Percentiles rank a stretch among this genome's conserved stretches.
phyloP scores from a whole-genome alignment of 2,888 invertebrate species.

The Scaptodrosophila latifasciaeformis region DNA sequence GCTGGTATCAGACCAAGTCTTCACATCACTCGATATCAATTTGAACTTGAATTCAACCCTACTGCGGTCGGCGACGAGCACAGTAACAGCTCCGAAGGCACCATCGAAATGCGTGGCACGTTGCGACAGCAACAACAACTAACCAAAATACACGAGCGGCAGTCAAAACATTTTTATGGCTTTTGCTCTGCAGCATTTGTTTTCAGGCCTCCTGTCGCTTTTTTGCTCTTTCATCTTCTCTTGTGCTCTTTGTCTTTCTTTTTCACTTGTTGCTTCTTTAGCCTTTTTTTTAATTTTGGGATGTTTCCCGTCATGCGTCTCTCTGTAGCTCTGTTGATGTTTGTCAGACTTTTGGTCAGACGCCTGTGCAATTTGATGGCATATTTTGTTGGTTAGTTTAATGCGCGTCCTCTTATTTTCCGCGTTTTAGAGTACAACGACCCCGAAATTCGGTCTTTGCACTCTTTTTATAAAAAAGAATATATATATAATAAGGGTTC shows the following conservation, averaged over 20 bases:
- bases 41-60: constrained; percentile 24
- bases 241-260: constrained; percentile 28
- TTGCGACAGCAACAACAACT: constrained; percentile 36
- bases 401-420: constrained; percentile 65
- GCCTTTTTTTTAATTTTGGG: constrained; percentile 45
- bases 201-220: neutral
- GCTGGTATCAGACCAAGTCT: constrained; percentile 1
- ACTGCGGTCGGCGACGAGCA: neutral
- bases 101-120: constrained; percentile 58
- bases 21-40: constrained; percentile 25
- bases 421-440: constrained; percentile 60
- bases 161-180: constrained; percentile 53
- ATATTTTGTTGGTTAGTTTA: constrained; percentile 43
- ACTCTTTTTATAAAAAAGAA: neutral
- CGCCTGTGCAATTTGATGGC: constrained; percentile 53
- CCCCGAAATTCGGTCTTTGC: constrained; percentile 22
- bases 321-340: constrained; percentile 12
- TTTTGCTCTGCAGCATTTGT: constrained; percentile 22
- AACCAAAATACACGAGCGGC: constrained; percentile 11
- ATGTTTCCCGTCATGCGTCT: constrained; percentile 47
- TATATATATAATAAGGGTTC: neutral
- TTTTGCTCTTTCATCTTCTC: constrained; percentile 34
- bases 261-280: constrained; percentile 58
- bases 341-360: constrained; percentile 14
- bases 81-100: neutral